Conservation (phyloP, 1,140 invertebrate species). For the Orius insidiosus region DNA sequence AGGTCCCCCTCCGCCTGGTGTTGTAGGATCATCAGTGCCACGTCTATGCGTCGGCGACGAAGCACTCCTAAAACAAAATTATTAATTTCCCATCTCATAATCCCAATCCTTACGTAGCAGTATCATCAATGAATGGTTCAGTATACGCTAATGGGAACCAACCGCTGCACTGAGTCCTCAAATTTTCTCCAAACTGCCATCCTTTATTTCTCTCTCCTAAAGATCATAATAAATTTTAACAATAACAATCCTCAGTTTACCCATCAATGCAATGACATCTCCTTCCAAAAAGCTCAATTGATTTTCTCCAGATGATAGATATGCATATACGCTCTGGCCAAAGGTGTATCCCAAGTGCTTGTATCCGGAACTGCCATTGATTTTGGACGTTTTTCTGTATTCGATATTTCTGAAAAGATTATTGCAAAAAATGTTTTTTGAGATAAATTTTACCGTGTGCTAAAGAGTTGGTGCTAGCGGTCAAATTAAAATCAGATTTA, state of each 20-base stretch:
- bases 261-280: slow-evolving; percentile 71
- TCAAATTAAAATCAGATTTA: slow-evolving; percentile 72
- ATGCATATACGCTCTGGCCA: slow-evolving; percentile 71
- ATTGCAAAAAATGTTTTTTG: not conserved
- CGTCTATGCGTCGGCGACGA: slow-evolving; percentile 20
- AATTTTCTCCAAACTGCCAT: slow-evolving; percentile 89
- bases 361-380: slow-evolving; percentile 45
- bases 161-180: slow-evolving; percentile 71
- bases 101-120: slow-evolving; percentile 30
- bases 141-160: slow-evolving; percentile 92
- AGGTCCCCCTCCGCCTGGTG: slow-evolving; percentile 23
- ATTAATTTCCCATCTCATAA: not conserved
- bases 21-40: slow-evolving; percentile 5
- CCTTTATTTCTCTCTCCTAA: slow-evolving; percentile 69
- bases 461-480: slow-evolving; percentile 40
- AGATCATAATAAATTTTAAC: slow-evolving; percentile 2
- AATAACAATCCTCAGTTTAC: slow-evolving; percentile 26
- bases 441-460: slow-evolving; percentile 31
- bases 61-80: slow-evolving; percentile 16
- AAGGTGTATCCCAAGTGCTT: slow-evolving; percentile 32
- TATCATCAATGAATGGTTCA: slow-evolving; percentile 40
- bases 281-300: slow-evolving; percentile 83
- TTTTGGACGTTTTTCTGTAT: slow-evolving; percentile 43
- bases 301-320: slow-evolving; percentile 77
- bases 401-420: slow-evolving; percentile 22